A percentile compares a stretch with the other conserved stretches of the same genome.
phyloP scores from a whole-genome alignment of 2,113 vertebrate species.

The Orycteropus afer region DNA sequence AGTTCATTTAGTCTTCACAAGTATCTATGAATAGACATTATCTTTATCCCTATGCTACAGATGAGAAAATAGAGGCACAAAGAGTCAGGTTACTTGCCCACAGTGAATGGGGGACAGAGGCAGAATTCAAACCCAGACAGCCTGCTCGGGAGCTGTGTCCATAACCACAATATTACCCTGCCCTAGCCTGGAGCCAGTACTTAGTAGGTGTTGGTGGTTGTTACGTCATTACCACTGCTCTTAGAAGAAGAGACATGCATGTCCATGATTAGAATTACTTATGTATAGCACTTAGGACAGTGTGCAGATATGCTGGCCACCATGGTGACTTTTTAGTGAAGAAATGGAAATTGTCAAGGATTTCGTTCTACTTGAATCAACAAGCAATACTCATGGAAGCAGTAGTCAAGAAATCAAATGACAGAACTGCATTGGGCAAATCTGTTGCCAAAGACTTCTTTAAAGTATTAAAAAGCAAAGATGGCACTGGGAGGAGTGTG shows the following conservation, averaged over 20 bases:
- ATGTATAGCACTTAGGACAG: neutral
- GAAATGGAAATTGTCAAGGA: too few relatives aligned
- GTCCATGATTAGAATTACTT: neutral
- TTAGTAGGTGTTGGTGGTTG: neutral
- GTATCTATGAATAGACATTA: neutral
- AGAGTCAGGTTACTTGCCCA: neutral
- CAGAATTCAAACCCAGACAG: neutral
- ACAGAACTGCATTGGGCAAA: too few relatives aligned
- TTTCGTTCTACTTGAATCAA: too few relatives aligned
- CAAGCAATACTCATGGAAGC: too few relatives aligned
- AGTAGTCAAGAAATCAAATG: too few relatives aligned
- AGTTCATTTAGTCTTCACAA: neutral
- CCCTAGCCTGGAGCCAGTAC: neutral
- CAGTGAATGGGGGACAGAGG: neutral
- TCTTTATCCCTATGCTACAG: neutral
- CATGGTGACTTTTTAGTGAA: too few relatives aligned
- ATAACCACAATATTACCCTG: neutral
- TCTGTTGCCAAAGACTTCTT: too few relatives aligned
- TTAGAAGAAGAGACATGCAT: neutral
- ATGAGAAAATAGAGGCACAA: neutral
- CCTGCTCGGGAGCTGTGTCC: neutral
- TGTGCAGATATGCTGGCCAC: too few relatives aligned
- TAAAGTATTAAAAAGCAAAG: too few relatives aligned
- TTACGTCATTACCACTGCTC: neutral
- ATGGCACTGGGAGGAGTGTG: too few relatives aligned